These are phyloP conservation scores for Phrynocephalus versicolor DNA, from an alignment of 2,113 vertebrate species.

Conservation along the genomic window DNA sequence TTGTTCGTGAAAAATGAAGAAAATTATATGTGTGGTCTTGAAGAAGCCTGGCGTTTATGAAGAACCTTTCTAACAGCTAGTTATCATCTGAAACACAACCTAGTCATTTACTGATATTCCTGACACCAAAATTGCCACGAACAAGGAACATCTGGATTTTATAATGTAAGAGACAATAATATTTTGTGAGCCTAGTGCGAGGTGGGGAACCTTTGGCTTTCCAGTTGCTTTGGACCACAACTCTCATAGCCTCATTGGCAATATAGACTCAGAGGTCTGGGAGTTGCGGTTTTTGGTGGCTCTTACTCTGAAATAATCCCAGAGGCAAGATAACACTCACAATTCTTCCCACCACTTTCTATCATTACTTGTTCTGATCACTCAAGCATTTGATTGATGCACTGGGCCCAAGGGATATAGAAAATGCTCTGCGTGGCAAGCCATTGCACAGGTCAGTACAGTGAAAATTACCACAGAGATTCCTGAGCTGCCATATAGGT, in stretches of 20 bases:
- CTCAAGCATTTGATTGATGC: neutral
- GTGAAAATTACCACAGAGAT: neutral
- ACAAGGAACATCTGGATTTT: neutral
- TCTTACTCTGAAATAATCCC: no score
- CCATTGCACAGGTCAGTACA: neutral
- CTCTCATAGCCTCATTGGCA: no score
- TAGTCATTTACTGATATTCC: neutral
- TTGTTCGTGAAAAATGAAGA: conserved; percentile 21
- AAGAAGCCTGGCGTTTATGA: neutral
- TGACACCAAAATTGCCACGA: neutral
- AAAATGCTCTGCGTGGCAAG: no score
- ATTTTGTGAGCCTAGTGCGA: neutral
- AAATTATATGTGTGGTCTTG: neutral
- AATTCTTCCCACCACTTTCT: neutral
- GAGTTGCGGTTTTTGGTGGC: no score
- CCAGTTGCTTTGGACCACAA: no score
- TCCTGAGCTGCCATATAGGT: neutral
- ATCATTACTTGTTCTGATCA: neutral
- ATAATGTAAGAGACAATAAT: neutral
- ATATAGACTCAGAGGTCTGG: no score
- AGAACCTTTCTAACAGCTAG: neutral
- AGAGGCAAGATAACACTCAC: neutral
- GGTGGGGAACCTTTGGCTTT: no score
- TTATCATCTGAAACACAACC: neutral
- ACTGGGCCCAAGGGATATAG: neutral